These are phyloP conservation scores for Notothenia rossii DNA, from an alignment of 2,113 vertebrate species.

Conservation along the genomic window DNA sequence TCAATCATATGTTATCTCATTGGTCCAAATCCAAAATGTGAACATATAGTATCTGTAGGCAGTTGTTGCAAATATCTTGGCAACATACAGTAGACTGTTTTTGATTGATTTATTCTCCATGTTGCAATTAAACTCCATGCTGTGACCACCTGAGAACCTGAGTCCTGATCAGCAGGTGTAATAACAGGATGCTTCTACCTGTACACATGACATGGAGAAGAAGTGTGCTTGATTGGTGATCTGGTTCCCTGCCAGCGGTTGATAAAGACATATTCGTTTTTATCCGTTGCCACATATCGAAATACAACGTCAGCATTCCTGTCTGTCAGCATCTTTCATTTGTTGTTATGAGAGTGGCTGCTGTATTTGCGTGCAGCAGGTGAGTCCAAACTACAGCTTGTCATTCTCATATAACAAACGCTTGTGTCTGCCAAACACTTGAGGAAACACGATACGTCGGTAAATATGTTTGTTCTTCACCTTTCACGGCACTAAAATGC, in stretches of 20 bases:
- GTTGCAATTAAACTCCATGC: slow-evolving; percentile 15
- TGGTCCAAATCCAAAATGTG: too few relatives aligned
- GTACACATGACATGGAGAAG: slow-evolving; percentile 49
- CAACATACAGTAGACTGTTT: not conserved
- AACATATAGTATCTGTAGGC: too few relatives aligned
- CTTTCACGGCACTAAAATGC: slow-evolving; percentile 65
- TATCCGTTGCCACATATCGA: slow-evolving; percentile 19
- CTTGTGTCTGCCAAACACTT: slow-evolving; percentile 57
- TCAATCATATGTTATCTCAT: too few relatives aligned
- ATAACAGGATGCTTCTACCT: slow-evolving; percentile 45
- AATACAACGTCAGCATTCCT: slow-evolving; percentile 43
- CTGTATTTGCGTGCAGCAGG: slow-evolving; percentile 55
- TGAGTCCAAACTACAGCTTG: slow-evolving; percentile 50
- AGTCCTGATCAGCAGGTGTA: slow-evolving; percentile 42
- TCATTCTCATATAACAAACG: slow-evolving; percentile 19
- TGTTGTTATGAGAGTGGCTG: slow-evolving; percentile 37
- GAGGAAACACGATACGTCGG: slow-evolving; percentile 64
- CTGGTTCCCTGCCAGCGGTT: slow-evolving; percentile 17
- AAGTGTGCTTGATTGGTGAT: slow-evolving; percentile 48
- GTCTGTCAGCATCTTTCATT: slow-evolving; percentile 34
- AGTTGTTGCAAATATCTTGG: too few relatives aligned
- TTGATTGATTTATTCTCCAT: not conserved
- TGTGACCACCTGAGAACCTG: slow-evolving; percentile 33
- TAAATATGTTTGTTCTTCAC: slow-evolving; percentile 66
- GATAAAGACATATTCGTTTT: slow-evolving; percentile 46